Conservation (phyloP, 2,797 vertebrate genomes). For the Danio tinwini region DNA sequence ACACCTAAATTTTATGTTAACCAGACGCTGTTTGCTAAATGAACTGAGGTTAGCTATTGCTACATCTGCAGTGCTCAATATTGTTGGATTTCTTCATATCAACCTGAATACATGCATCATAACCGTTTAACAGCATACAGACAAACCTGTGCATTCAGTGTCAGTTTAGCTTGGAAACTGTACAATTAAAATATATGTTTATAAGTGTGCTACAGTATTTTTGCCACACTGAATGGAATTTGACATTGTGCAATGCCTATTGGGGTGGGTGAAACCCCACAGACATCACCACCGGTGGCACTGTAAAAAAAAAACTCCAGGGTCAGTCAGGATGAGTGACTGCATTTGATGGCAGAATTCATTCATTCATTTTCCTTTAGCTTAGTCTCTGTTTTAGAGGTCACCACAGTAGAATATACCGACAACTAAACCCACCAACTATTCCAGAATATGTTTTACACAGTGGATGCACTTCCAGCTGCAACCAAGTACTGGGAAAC, state of each 20-base stretch:
- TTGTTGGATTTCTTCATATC: constrained; percentile 22
- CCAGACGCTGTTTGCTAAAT: constrained; percentile 9
- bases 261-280: background rate
- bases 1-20: constrained; percentile 38
- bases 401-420: too few relatives aligned
- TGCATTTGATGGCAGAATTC: too few relatives aligned
- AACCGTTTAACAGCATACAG: constrained; percentile 39
- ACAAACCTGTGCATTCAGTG: constrained; percentile 32
- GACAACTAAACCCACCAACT: too few relatives aligned
- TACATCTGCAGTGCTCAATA: constrained; percentile 6
- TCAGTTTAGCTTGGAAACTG: constrained; percentile 47
- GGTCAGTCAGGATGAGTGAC: too few relatives aligned
- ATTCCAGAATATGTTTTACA: too few relatives aligned
- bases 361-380: too few relatives aligned
- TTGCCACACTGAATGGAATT: background rate
- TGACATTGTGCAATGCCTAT: constrained; percentile 4
- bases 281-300: background rate
- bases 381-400: too few relatives aligned
- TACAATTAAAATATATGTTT: constrained; percentile 52
- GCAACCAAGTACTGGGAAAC: too few relatives aligned
- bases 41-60: constrained; percentile 20
- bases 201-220: constrained; percentile 14
- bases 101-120: constrained; percentile 24
- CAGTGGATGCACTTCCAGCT: too few relatives aligned
- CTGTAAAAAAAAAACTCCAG: background rate